Evolutionary conservation across 2,888 invertebrate species (phyloP).

Genomic region (Acanthosoma haemorrhoidale): DNA sequence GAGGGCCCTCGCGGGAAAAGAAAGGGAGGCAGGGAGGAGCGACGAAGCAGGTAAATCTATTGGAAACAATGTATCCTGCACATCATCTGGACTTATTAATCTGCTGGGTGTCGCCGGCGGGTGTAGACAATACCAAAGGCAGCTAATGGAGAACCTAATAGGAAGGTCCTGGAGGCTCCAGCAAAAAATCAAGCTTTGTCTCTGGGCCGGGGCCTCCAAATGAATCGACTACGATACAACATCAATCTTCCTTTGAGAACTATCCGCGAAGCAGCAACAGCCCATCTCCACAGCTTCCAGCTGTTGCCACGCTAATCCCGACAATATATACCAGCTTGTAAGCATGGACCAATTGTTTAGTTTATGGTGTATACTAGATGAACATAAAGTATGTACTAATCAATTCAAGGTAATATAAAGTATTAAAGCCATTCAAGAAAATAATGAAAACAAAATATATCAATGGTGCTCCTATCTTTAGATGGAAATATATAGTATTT

Average conservation of each 20-base stretch:
- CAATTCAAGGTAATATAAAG: too few relatives aligned
- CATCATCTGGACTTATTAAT: slow-evolving; percentile 31
- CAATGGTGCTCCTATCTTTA: too few relatives aligned
- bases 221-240: not conserved
- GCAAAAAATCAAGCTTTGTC: slow-evolving; percentile 4
- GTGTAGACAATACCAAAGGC: slow-evolving; percentile 4
- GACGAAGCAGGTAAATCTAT: not conserved
- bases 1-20: not conserved
- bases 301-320: too few relatives aligned
- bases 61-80: slow-evolving; percentile 19
- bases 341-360: too few relatives aligned
- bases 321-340: too few relatives aligned
- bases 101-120: slow-evolving; percentile 28
- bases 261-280: not conserved
- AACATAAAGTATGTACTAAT: too few relatives aligned
- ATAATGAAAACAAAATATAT: too few relatives aligned
- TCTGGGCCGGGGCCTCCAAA: not conserved
- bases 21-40: not conserved
- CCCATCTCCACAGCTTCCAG: too few relatives aligned
- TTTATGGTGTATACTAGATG: too few relatives aligned
- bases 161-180: not conserved
- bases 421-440: too few relatives aligned
- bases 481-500: too few relatives aligned
- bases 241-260: slow-evolving; percentile 10
- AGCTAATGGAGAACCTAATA: not conserved